A percentile compares a stretch with the other conserved stretches of the same genome.
phyloP scores from a whole-genome alignment of 2,113 vertebrate species.

The Natator depressus region DNA sequence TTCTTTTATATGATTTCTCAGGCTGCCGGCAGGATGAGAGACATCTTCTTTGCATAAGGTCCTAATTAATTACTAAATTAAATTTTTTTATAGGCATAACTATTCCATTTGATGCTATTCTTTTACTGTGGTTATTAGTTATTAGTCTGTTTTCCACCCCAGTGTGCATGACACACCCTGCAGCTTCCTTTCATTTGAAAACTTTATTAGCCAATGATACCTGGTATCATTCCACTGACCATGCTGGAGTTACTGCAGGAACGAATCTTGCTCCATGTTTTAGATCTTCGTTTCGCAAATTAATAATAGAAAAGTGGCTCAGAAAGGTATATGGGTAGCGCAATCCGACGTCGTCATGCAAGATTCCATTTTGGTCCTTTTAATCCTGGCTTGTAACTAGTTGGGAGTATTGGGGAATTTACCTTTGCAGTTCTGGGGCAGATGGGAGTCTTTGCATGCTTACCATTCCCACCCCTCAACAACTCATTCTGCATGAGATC shows the following conservation, averaged over 20 bases:
- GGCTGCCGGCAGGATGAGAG: neutral
- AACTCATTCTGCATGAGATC: neutral
- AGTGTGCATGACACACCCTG: neutral
- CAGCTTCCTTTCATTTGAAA: neutral
- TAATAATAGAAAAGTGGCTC: neutral
- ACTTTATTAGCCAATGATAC: neutral
- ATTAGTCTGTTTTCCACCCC: neutral
- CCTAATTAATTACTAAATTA: neutral
- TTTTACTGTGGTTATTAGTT: neutral
- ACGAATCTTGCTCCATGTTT: neutral
- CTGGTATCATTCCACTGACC: neutral
- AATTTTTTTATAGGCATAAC: neutral
- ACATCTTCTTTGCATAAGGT: neutral
- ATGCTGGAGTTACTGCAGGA: neutral
- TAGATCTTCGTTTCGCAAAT: neutral
- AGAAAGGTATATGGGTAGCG: neutral
- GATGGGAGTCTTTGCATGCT: neutral
- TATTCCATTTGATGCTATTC: neutral
- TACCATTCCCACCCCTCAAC: neutral
- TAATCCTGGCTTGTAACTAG: neutral
- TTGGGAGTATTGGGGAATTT: neutral
- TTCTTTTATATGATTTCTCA: neutral
- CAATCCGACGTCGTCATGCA: neutral
- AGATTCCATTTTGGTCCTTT: neutral
- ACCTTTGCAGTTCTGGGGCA: neutral